phyloP scores from a whole-genome alignment of 2,113 vertebrate genomes.

The Neogobius melanostomus region DNA sequence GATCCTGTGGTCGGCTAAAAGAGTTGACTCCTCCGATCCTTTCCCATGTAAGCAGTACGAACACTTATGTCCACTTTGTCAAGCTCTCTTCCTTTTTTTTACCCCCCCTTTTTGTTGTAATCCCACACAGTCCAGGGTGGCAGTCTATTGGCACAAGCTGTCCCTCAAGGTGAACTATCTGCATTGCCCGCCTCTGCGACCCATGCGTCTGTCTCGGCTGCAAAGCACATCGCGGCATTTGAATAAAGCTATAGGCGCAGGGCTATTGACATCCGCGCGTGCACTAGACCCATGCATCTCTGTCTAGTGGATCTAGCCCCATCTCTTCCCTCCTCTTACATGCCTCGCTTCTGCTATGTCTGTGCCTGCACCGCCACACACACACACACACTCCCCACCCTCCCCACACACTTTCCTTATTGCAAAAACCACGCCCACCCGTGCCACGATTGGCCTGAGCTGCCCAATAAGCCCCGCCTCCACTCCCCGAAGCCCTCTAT shows the following conservation, averaged over 20 bases:
- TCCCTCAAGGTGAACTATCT: conserved; percentile 66
- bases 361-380: conserved; percentile 45
- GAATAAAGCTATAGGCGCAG: conserved; percentile 35
- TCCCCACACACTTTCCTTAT: conserved; percentile 56
- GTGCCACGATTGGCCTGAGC: conserved; percentile 54
- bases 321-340: conserved; percentile 46
- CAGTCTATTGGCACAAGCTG: conserved; percentile 16
- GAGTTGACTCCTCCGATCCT: conserved; percentile 24
- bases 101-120: conserved; percentile 11
- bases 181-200: conserved; percentile 37
- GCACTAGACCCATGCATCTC: conserved; percentile 68
- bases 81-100: conserved; percentile 5
- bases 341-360: conserved; percentile 52
- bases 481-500: conserved; percentile 25
- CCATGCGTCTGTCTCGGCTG: conserved; percentile 30
- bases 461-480: conserved; percentile 22
- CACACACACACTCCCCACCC: neutral
- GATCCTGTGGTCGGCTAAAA: conserved; percentile 15
- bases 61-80: conserved; percentile 19
- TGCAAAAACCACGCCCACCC: conserved; percentile 46
- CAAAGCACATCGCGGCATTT: conserved; percentile 20
- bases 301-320: conserved; percentile 44
- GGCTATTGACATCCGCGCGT: conserved; percentile 57
- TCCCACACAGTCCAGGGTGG: conserved; percentile 49
- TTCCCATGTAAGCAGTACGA: conserved; percentile 22